Evolutionary conservation across 1,140 invertebrate species (phyloP).

Genomic region (Pseudomyrmex cubaensis): DNA sequence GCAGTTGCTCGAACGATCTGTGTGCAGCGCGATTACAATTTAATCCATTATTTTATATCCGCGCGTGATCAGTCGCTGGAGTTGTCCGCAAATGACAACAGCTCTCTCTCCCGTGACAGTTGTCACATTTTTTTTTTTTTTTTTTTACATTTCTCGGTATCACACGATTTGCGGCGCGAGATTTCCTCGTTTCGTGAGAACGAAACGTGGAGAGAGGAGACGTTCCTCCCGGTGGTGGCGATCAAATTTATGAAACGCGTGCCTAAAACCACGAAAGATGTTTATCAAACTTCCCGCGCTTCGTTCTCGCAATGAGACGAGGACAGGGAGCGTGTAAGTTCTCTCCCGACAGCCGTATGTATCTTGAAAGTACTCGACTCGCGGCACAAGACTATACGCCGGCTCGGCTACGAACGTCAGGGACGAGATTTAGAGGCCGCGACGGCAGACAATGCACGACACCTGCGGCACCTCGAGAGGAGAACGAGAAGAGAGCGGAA

Average conservation of each 20-base stretch:
- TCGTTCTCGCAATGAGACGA: slow-evolving; percentile 67
- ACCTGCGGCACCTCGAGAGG: slow-evolving; percentile 78
- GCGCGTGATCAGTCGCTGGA: background rate
- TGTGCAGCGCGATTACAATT: too few relatives aligned
- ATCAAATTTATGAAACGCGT: slow-evolving; percentile 73
- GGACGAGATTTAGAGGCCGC: slow-evolving; percentile 81
- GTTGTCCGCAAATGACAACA: background rate
- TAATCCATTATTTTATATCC: background rate
- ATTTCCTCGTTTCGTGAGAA: slow-evolving; percentile 32
- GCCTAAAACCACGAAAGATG: slow-evolving; percentile 73
- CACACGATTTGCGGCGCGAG: slow-evolving; percentile 6
- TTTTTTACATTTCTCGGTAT: slow-evolving; percentile 7
- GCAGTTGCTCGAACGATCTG: too few relatives aligned
- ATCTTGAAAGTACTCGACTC: slow-evolving; percentile 77
- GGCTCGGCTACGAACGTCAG: slow-evolving; percentile 71
- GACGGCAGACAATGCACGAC: slow-evolving; percentile 81
- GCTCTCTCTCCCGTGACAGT: background rate
- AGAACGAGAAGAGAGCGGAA: slow-evolving; percentile 45
- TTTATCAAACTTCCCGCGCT: slow-evolving; percentile 65
- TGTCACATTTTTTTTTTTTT: background rate
- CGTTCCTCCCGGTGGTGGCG: slow-evolving; percentile 37
- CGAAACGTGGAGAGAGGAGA: background rate
- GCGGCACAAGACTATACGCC: slow-evolving; percentile 68
- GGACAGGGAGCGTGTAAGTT: slow-evolving; percentile 71
- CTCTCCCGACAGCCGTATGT: slow-evolving; percentile 69